Conservation (phyloP, 2,888 invertebrate species). For the Trachelus iudaicus region DNA sequence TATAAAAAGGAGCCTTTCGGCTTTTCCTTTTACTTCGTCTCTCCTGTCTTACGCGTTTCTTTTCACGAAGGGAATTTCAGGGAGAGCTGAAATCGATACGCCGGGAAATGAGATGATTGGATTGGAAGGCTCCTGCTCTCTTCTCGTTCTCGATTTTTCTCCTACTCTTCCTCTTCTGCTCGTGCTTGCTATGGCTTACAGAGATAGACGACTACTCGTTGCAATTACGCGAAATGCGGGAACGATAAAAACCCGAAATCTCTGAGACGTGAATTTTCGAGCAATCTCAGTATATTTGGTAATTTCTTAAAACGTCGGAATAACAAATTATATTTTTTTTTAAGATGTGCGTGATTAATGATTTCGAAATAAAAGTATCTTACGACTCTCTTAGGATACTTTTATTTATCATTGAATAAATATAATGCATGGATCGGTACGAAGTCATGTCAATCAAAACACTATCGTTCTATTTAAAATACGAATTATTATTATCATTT, state of each 20-base stretch:
- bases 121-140: slow-evolving; percentile 43
- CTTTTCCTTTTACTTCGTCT: slow-evolving; percentile 8
- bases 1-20: slow-evolving; percentile 23
- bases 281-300: neutral
- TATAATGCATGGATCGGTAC: too few relatives aligned
- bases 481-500: too few relatives aligned
- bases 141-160: slow-evolving; percentile 37
- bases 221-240: neutral
- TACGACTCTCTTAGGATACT: too few relatives aligned
- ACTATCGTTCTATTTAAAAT: too few relatives aligned
- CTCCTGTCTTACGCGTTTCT: slow-evolving; percentile 33
- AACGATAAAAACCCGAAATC: neutral
- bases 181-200: slow-evolving; percentile 14
- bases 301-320: neutral
- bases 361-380: too few relatives aligned
- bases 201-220: neutral
- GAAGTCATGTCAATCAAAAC: too few relatives aligned
- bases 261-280: neutral
- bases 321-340: too few relatives aligned
- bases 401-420: too few relatives aligned
- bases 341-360: too few relatives aligned
- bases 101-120: slow-evolving; percentile 54
- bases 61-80: slow-evolving; percentile 32
- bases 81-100: slow-evolving; percentile 49
- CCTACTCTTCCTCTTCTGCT: neutral